Evolutionary conservation across 1,140 invertebrate species (phyloP).

Genomic region (Brachionus paranguensis): DNA sequence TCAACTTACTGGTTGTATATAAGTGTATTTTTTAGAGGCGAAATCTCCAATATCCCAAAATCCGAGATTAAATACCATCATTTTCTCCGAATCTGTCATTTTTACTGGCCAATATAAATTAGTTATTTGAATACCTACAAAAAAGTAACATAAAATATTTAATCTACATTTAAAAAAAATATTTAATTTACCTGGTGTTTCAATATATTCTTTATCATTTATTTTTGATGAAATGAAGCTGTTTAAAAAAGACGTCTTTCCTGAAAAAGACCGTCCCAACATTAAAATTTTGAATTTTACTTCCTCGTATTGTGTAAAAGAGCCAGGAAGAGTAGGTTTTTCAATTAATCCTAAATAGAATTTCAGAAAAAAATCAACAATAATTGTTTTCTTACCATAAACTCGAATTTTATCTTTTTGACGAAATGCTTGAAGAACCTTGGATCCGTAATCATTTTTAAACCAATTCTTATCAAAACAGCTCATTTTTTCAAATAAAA

Average conservation of each 20-base stretch:
- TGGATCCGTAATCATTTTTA: conserved; percentile 1
- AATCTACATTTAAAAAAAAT: background rate
- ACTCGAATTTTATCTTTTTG: background rate
- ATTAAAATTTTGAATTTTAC: background rate
- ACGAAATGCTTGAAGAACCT: background rate
- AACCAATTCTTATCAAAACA: conserved; percentile 15
- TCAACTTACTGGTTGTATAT: conserved; percentile 24
- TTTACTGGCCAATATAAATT: conserved; percentile 35
- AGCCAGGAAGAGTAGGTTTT: background rate
- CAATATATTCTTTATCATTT: background rate
- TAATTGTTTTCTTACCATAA: conserved; percentile 1
- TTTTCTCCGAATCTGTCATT: conserved; percentile 5
- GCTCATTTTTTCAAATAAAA: background rate
- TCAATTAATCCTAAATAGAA: background rate
- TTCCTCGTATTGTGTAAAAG: conserved; percentile 22
- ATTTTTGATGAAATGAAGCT: background rate
- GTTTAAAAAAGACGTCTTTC: background rate
- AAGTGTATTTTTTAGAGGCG: conserved; percentile 6
- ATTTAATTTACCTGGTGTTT: background rate
- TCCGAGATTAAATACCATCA: background rate
- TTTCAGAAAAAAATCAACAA: background rate
- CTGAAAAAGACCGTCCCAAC: background rate
- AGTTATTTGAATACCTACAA: conserved; percentile 17
- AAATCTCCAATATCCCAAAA: conserved; percentile 29
- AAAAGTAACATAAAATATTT: background rate